phyloP scores from a whole-genome alignment of 1,140 invertebrate species.

The Himalopsyche phryganea region DNA sequence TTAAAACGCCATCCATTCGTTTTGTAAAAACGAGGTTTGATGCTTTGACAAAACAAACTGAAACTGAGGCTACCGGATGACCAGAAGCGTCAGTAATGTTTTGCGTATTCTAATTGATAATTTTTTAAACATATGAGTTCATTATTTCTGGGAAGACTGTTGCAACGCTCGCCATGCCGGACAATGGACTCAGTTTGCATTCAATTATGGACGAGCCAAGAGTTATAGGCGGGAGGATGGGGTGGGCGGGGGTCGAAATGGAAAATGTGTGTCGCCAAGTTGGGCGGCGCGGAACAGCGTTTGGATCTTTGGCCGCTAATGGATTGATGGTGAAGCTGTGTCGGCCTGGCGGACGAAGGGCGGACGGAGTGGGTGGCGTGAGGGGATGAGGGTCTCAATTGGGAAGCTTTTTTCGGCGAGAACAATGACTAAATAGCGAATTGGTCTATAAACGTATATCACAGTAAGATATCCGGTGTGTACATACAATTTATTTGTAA shows the following conservation, averaged over 20 bases:
- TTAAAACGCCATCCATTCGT: too few relatives aligned
- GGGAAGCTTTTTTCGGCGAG: too few relatives aligned
- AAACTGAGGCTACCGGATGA: too few relatives aligned
- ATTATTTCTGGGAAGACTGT: too few relatives aligned
- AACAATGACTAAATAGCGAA: background rate
- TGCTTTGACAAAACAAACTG: too few relatives aligned
- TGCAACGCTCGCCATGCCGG: conserved; percentile 15
- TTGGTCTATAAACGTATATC: background rate
- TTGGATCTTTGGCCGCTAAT: conserved; percentile 36
- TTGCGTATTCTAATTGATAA: too few relatives aligned
- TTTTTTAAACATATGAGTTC: too few relatives aligned
- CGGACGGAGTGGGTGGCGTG: background rate
- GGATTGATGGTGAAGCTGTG: conserved; percentile 30
- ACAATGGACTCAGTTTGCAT: conserved; percentile 36
- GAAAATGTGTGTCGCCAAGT: conserved; percentile 36
- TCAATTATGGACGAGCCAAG: conserved; percentile 36
- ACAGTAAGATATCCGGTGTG: too few relatives aligned
- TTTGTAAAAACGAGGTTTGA: too few relatives aligned
- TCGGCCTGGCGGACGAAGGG: background rate
- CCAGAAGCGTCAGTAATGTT: too few relatives aligned
- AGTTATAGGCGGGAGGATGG: conserved; percentile 26
- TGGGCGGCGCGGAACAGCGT: conserved; percentile 33
- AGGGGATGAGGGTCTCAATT: background rate
- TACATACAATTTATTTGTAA: background rate
- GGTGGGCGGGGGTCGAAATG: conserved; percentile 26